phyloP scores from a whole-genome alignment of 2,888 invertebrate species.

The Drosophila engyochracea region DNA sequence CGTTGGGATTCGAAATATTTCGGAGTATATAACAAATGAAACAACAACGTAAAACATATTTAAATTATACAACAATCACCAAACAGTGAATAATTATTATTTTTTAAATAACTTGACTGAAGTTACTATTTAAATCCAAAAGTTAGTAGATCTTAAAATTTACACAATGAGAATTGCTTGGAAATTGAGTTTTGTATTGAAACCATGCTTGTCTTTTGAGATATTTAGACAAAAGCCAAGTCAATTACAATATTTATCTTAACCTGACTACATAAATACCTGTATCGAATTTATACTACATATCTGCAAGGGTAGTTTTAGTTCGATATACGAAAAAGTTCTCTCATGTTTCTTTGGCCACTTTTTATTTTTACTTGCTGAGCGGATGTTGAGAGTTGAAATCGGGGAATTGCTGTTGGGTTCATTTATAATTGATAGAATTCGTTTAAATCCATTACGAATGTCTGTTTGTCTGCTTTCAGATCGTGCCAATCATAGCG shows the following conservation, averaged over 20 bases:
- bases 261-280: not conserved
- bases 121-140: not conserved
- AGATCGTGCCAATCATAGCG: conserved; percentile 85
- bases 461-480: conserved; percentile 33
- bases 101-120: not conserved
- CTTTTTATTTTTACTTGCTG: conserved; percentile 6
- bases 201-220: not conserved
- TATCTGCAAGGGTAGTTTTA: not conserved
- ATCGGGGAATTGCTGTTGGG: not conserved
- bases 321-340: not conserved
- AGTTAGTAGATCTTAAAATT: not conserved
- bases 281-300: no score
- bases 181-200: not conserved
- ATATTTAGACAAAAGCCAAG: not conserved
- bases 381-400: conserved; percentile 10
- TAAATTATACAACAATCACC: not conserved
- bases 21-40: not conserved
- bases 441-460: not conserved
- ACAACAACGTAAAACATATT: not conserved
- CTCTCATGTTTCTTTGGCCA: conserved; percentile 3
- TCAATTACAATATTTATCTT: not conserved
- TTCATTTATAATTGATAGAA: not conserved
- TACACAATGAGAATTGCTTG: not conserved
- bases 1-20: not conserved
- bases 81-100: not conserved